Percentiles rank a stretch among this genome's conserved stretches.
Conservation (phyloP, 2,113 vertebrate species). For the Dolichotis patagonum region DNA sequence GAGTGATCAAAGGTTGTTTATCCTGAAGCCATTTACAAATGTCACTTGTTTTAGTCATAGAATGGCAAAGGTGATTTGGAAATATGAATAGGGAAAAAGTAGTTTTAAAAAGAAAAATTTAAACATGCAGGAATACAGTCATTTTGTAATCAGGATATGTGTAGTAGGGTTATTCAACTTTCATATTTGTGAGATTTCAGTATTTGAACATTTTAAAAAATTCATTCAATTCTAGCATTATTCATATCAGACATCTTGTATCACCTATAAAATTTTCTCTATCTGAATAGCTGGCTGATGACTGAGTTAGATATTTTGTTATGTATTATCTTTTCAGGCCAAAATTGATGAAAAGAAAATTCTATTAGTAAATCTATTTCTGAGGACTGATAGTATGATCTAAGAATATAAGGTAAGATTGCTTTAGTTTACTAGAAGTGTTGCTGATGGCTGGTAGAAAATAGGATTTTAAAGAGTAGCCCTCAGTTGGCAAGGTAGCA, state of each 20-base stretch:
- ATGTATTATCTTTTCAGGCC: not conserved
- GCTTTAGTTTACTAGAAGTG: not conserved
- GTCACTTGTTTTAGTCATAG: not conserved
- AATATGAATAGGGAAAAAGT: not conserved
- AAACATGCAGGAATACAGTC: not conserved
- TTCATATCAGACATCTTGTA: not conserved
- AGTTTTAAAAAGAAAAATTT: not conserved
- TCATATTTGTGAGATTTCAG: not conserved
- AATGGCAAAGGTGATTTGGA: not conserved
- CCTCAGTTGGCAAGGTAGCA: not conserved
- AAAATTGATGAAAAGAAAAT: not conserved
- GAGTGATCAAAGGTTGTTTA: not conserved
- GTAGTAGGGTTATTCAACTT: not conserved
- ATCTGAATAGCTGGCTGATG: not conserved
- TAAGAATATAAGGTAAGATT: not conserved
- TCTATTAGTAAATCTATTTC: not conserved
- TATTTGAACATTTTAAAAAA: not conserved
- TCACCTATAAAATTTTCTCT: not conserved
- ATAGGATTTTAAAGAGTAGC: not conserved
- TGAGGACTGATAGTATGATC: not conserved
- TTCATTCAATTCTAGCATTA: not conserved
- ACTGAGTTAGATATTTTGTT: slow-evolving; percentile 8
- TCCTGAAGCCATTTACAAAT: not conserved
- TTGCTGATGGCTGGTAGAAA: not conserved
- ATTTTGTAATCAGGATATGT: not conserved